phyloP scores from a whole-genome alignment of 2,888 invertebrate species.

The Mamestra brassicae region DNA sequence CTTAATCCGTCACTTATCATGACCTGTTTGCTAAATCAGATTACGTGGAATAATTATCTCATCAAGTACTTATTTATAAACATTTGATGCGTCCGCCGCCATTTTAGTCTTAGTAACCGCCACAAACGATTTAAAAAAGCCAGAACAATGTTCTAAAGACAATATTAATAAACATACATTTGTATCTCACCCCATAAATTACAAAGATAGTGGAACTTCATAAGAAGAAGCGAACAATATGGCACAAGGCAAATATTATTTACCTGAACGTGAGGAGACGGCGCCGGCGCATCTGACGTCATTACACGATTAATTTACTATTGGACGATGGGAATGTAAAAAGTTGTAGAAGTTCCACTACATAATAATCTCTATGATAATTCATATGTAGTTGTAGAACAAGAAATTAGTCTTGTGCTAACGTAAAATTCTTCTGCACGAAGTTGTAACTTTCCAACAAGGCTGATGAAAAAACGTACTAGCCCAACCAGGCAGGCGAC shows the following conservation, averaged over 20 bases:
- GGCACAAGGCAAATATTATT: conserved; percentile 63
- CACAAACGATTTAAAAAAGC: conserved; percentile 18
- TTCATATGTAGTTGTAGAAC: background rate
- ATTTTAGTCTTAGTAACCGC: background rate
- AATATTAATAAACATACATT: conserved; percentile 53
- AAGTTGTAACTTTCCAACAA: background rate
- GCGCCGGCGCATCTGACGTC: conserved; percentile 61
- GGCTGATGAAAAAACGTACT: background rate
- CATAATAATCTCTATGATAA: background rate
- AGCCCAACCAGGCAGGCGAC: background rate
- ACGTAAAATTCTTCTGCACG: background rate
- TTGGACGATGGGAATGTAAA: conserved; percentile 13
- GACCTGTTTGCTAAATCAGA: conserved; percentile 30
- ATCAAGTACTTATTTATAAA: background rate
- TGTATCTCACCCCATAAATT: conserved; percentile 56
- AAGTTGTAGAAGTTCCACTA: conserved; percentile 14
- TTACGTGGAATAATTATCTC: conserved; percentile 22
- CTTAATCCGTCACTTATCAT: conserved; percentile 41
- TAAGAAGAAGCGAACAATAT: conserved; percentile 60
- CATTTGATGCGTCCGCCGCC: background rate
- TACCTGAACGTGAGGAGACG: conserved; percentile 53
- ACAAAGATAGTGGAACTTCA: conserved; percentile 49
- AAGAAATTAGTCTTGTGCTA: background rate
- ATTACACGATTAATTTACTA: conserved; percentile 36
- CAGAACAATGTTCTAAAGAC: conserved; percentile 35